Evolutionary conservation across 2,113 vertebrate genomes (phyloP).

Genomic region (Ammodytes dubius): DNA sequence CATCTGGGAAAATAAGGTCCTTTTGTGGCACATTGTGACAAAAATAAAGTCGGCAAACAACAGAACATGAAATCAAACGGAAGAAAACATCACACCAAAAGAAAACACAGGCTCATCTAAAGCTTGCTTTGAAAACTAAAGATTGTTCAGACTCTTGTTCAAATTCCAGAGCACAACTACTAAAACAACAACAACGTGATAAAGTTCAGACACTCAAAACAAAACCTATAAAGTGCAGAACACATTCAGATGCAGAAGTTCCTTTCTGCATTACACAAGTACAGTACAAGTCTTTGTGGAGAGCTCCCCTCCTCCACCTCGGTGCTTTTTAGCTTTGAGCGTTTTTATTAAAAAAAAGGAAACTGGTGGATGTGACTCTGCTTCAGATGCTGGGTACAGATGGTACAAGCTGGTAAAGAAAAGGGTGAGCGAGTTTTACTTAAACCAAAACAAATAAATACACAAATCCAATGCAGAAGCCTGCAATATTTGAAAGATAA

Average conservation of each 20-base stretch:
- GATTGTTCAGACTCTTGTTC: not conserved
- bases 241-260: conserved; percentile 88
- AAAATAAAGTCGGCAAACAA: not conserved
- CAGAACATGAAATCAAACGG: not conserved
- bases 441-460: conserved; percentile 16
- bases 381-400: not conserved
- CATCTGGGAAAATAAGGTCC: conserved; percentile 17
- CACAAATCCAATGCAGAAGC: not conserved
- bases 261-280: conserved; percentile 76
- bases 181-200: conserved; percentile 2
- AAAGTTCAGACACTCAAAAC: conserved; percentile 39
- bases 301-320: conserved; percentile 8
- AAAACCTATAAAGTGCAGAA: conserved; percentile 96
- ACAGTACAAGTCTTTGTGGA: conserved; percentile 63
- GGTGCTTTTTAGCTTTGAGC: conserved; percentile 5
- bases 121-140: conserved; percentile 14
- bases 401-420: conserved; percentile 7
- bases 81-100: conserved; percentile 6
- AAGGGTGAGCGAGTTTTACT: not conserved
- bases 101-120: conserved; percentile 1
- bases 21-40: not conserved
- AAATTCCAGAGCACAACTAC: not conserved
- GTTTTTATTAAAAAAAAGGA: conserved; percentile 6
- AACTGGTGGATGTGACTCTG: not conserved
- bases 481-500: too few species aligned